Base-by-base conservation (phyloP, 2,888 invertebrate species). In the Mycogona germanica region DNA sequence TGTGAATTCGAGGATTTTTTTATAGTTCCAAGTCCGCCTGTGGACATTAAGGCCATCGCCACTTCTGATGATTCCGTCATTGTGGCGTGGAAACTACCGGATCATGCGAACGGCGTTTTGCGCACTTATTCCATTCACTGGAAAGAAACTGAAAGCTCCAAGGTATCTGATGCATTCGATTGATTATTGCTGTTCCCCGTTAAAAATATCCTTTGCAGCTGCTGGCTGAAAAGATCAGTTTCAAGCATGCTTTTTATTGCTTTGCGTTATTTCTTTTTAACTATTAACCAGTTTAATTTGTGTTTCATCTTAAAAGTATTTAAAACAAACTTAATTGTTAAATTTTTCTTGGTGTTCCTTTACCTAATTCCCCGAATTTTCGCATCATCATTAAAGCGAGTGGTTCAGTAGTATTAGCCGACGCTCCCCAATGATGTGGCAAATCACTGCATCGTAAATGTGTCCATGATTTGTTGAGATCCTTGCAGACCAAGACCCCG, bases 41-140 rank as follows among this genome's bases (percentile, higher is more conserved):
- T 87, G 57, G 87, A 89, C 51, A 85, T 95, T 3, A 96, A 95
- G 71, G 89, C 93, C 17, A 73, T 93, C 38, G 87, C 92, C 9
- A 89, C 91, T 83, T 89, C 91, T 51, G 78, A 80, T 25, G 89
- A 87, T 67, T 86, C 91, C 3, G 91, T 95, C 66, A 76, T 93
- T 19, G 86, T 93, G 1, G 87, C 91, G 50, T 96, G 96, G 96
- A 81, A 87, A 65, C 85, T 88, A 60, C 95, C 95, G 60, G 80
- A 82, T 67, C 86, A 87, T 64, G 88, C 89, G 49, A 95, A 95
- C 67, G 96, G 96, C 37, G 80, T 92, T 52, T 83, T 95, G 57
- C 87, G 83, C 45, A 89, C 91, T 67, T 96, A 95, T 73, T 88
- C 87, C 26, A 85, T 95, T 23, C 93, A 93, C 73, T 83, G 83